Evolutionary conservation across 2,113 vertebrate genomes (phyloP), one percentile per base, ranked within the genome.

Genomic region (Siniperca chuatsi): DNA sequence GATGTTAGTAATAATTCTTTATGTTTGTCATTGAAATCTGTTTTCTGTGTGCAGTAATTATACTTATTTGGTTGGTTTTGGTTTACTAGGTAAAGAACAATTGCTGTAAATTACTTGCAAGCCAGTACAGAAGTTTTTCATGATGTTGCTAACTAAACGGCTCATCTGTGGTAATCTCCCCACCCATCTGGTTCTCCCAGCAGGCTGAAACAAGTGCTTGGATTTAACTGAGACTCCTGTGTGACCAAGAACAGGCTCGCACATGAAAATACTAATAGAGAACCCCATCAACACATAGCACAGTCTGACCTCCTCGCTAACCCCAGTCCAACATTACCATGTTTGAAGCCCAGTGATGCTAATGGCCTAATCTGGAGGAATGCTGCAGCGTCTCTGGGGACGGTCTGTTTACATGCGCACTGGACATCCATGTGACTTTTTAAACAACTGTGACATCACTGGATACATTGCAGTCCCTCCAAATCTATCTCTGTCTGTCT

Each of bases 341-440:
- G 87, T 86, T 78, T 73, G 58, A 61, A 85, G 67, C 42, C 50
- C 80, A 37, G 78, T 57, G 58, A 80, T 67, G 85, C 79, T 86
- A 89, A 87, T 79, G 81, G 68, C 13, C 83, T 82, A 84, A 86
- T 84, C 75, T 6, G 0, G 69, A 79, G 78, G 77, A 85, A 86
- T 78, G 80, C 83, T 65, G 82, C 44, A 21, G 77, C 13, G 37
- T 84, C 77, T 72, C 83, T 11, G 35, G 81, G 78, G 87, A 87
- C 25, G 37, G n/a, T 62, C 60, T 84, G 81, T 85, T 85, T 80
- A 72, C 77, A 75, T 69, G 35, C 55, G 10, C 16, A 9, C 16
- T 75, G 70, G 68, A 83, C 73, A 44, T 78, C 54, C 52, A 70
- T 69, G 79, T 82, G 74, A 54, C 78, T 44, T 83, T 81, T 67